phyloP scores from a whole-genome alignment of 1,140 invertebrate genomes.

The Drosophila littoralis region DNA sequence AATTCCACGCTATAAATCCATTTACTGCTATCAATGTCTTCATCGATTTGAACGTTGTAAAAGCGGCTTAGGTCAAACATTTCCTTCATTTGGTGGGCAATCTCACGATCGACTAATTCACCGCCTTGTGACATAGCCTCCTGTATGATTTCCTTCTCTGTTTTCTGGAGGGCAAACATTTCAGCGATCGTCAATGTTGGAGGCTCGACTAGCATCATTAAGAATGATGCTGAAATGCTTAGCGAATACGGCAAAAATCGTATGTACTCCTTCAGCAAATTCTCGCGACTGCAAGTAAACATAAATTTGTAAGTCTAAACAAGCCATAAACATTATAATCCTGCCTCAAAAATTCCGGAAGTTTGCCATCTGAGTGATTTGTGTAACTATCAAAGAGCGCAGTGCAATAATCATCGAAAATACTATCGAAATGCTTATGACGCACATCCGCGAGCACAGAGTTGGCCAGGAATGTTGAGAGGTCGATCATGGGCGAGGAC shows the following conservation, averaged over 20 bases:
- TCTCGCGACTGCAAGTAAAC: constrained; percentile 38
- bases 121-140: constrained; percentile 53
- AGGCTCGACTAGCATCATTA: constrained; percentile 60
- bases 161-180: constrained; percentile 23
- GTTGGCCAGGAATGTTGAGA: constrained; percentile 55
- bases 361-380: constrained; percentile 20
- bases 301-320: neutral
- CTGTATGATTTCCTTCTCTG: constrained; percentile 48
- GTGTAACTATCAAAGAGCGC: constrained; percentile 52
- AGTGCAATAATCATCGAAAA: constrained; percentile 72
- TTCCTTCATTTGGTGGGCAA: constrained; percentile 71
- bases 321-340: neutral
- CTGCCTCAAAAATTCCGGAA: constrained; percentile 70
- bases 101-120: constrained; percentile 64
- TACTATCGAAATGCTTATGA: constrained; percentile 57
- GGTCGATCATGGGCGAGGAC: constrained; percentile 79
- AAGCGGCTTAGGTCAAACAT: constrained; percentile 59
- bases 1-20: constrained; percentile 11
- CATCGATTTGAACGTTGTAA: constrained; percentile 62
- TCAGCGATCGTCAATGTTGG: constrained; percentile 23
- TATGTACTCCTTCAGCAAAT: constrained; percentile 70
- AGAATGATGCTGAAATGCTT: constrained; percentile 52
- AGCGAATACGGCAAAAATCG: constrained; percentile 66
- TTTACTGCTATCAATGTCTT: constrained; percentile 47
- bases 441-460: constrained; percentile 68